Evolutionary conservation across 2,797 vertebrate species (phyloP).

Genomic region (Phalanger gymnotis): DNA sequence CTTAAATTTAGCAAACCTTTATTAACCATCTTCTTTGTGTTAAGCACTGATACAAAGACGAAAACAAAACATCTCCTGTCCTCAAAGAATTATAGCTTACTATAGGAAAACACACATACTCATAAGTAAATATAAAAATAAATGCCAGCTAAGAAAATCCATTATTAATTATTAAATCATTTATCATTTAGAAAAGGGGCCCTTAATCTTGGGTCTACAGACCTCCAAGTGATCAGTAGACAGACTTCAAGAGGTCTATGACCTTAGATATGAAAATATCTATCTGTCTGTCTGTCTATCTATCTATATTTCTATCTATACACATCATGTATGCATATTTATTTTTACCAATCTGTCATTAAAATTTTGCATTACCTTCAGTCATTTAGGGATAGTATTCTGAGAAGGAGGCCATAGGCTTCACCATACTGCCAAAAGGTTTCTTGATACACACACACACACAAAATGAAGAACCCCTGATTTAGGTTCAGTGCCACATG

Average conservation of each 20-base stretch:
- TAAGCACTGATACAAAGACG: not conserved
- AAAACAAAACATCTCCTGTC: not conserved
- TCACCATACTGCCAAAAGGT: not conserved
- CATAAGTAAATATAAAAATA: not conserved
- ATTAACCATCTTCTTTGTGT: not conserved
- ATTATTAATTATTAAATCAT: not conserved
- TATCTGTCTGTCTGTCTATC: too few relatives aligned
- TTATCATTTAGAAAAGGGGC: not conserved
- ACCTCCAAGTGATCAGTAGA: not conserved
- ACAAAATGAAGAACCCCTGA: not conserved
- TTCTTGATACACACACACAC: not conserved
- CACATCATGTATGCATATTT: not conserved
- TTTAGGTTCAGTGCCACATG: not conserved
- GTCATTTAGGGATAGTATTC: not conserved
- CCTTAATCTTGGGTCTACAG: not conserved
- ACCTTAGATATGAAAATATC: not conserved
- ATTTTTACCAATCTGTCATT: not conserved
- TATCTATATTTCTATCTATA: too few relatives aligned
- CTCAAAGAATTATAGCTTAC: not conserved
- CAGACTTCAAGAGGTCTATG: not conserved
- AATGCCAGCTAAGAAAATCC: not conserved
- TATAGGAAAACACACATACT: not conserved
- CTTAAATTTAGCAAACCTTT: not conserved
- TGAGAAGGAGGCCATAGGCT: not conserved
- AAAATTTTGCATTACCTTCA: not conserved